phyloP scores from a whole-genome alignment of 2,113 vertebrate genomes.

The Dissostichus mawsoni region DNA sequence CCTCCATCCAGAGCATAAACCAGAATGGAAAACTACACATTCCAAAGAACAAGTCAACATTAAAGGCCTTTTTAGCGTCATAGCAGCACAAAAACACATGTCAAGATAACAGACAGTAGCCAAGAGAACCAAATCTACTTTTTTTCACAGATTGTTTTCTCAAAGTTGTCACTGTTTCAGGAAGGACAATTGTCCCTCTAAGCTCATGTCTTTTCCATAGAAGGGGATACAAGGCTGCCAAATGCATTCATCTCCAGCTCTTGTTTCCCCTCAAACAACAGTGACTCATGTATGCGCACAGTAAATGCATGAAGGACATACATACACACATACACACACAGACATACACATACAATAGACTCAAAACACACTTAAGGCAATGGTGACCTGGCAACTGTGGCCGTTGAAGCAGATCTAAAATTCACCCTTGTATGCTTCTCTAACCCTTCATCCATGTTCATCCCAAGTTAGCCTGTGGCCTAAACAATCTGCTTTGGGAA shows the following conservation, averaged over 20 bases:
- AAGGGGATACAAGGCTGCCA: not conserved
- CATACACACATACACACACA: constrained; percentile 23
- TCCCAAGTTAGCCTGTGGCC: constrained; percentile 22
- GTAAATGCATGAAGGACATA: constrained; percentile 35
- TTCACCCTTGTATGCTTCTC: constrained; percentile 35
- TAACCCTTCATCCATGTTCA: constrained; percentile 22
- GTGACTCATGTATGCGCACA: constrained; percentile 41
- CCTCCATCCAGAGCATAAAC: constrained; percentile 33
- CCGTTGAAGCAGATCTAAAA: constrained; percentile 65
- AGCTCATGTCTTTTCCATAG: constrained; percentile 4
- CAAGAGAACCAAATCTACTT: constrained; percentile 28
- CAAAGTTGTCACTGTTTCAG: constrained; percentile 22
- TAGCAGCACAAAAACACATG: constrained; percentile 45
- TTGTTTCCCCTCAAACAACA: constrained; percentile 35
- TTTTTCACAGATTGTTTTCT: constrained; percentile 30
- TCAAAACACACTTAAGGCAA: constrained; percentile 78
- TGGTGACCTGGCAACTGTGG: constrained; percentile 78
- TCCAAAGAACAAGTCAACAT: constrained; percentile 43
- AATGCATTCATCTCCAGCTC: constrained; percentile 25
- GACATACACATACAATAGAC: constrained; percentile 47
- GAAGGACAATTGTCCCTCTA: constrained; percentile 1
- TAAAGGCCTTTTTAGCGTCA: constrained; percentile 44
- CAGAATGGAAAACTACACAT: constrained; percentile 30
- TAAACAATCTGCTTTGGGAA: constrained; percentile 42
- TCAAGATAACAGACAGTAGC: constrained; percentile 37